phyloP scores from a whole-genome alignment of 2,888 invertebrate species.

The Lithosia quadra region DNA sequence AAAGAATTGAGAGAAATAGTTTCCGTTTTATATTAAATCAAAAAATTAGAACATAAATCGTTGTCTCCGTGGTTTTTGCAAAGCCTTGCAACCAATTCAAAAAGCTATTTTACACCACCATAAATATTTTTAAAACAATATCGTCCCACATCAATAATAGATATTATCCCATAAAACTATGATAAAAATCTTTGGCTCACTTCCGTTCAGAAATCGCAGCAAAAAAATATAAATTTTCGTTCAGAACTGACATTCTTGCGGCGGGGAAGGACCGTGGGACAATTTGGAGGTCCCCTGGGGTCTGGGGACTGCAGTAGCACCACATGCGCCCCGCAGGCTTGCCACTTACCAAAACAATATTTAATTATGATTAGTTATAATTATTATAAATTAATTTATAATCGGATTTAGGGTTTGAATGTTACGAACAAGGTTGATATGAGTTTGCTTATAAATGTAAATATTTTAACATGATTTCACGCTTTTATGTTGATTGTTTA shows the following conservation, averaged over 20 bases:
- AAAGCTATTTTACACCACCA: constrained; percentile 15
- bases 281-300: constrained; percentile 52
- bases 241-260: constrained; percentile 56
- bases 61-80: background rate
- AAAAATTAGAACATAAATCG: background rate
- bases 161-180: constrained; percentile 33
- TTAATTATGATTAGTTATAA: constrained; percentile 61
- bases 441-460: constrained; percentile 4
- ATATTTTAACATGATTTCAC: constrained; percentile 11
- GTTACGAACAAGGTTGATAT: constrained; percentile 9
- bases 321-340: constrained; percentile 62
- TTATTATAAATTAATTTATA: constrained; percentile 59
- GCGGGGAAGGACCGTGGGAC: constrained; percentile 59
- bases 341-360: constrained; percentile 65
- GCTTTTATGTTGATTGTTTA: background rate
- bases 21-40: background rate
- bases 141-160: constrained; percentile 28
- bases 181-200: constrained; percentile 56
- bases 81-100: background rate
- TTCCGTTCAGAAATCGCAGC: constrained; percentile 58
- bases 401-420: constrained; percentile 11
- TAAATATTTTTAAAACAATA: constrained; percentile 34
- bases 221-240: constrained; percentile 47
- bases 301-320: constrained; percentile 62
- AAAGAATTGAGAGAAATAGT: constrained; percentile 4